A percentile compares a stretch with the other conserved stretches of the same genome.
These are phyloP conservation scores for Eciton burchellii DNA, from an alignment of 1,140 invertebrate genomes.

Conservation along the genomic window DNA sequence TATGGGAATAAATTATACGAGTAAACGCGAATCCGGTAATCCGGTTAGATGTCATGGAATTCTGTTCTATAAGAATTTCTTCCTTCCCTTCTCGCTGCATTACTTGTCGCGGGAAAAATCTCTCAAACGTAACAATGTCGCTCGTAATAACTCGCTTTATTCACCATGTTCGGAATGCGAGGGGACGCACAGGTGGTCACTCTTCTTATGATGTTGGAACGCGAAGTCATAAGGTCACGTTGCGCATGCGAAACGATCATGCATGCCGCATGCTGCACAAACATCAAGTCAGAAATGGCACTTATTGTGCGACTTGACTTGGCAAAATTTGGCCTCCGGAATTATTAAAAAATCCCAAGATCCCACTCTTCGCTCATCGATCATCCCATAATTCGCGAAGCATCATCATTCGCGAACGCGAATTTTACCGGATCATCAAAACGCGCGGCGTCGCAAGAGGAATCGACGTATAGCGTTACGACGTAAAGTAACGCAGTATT, in stretches of 20 bases:
- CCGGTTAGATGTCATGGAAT: constrained; percentile 1
- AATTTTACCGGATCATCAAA: constrained; percentile 3
- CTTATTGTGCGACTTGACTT: no score
- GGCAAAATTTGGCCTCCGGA: neutral
- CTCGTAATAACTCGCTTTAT: no score
- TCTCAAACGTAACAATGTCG: constrained; percentile 6
- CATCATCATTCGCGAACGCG: neutral
- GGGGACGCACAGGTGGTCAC: constrained; percentile 35
- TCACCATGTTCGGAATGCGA: constrained; percentile 11
- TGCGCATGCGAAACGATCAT: neutral
- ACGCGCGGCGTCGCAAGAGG: neutral
- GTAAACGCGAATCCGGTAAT: neutral
- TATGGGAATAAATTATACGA: no score
- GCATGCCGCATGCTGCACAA: neutral
- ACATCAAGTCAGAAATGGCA: no score
- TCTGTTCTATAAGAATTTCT: neutral
- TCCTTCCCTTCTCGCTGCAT: constrained; percentile 5
- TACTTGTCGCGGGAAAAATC: constrained; percentile 35
- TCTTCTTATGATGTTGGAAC: constrained; percentile 26
- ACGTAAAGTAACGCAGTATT: no score
- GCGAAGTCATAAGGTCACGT: constrained; percentile 9
- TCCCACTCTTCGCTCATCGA: neutral
- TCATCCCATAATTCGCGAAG: neutral
- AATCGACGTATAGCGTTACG: no score
- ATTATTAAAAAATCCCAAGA: neutral